Evolutionary conservation across 2,113 vertebrate genomes (phyloP).

Genomic region (Anhinga rufa): DNA sequence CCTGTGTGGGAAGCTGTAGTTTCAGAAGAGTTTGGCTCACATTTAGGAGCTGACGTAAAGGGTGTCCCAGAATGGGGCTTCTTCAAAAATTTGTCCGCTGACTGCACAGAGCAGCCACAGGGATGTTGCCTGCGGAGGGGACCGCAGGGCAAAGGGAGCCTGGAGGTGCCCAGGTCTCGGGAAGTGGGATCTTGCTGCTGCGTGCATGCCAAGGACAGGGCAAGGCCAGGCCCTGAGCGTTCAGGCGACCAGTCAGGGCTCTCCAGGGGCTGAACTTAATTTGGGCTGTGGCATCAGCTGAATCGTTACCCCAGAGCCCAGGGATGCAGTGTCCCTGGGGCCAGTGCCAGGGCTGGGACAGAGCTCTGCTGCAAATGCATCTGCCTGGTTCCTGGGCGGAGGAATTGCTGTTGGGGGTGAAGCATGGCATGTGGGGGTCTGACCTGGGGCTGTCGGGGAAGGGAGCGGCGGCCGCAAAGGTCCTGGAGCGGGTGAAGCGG

Average conservation of each 20-base stretch:
- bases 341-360: background rate
- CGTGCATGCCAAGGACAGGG: background rate
- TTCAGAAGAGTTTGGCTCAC: background rate
- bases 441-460: background rate
- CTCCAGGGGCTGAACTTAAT: background rate
- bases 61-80: background rate
- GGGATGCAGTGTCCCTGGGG: background rate
- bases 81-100: background rate
- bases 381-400: background rate
- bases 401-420: background rate
- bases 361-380: too few species aligned
- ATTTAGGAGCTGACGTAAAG: background rate
- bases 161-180: too few species aligned
- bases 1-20: fast-evolving
- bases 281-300: background rate
- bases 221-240: background rate
- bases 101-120: too few species aligned
- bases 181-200: background rate
- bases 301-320: background rate
- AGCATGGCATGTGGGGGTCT: fast-evolving
- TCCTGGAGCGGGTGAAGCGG: background rate
- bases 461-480: background rate
- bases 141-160: background rate
- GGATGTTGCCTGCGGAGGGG: background rate
- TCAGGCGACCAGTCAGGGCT: background rate